These are phyloP conservation scores for Octonoba sinensis DNA, from an alignment of 2,888 invertebrate species.

Conservation along the genomic window DNA sequence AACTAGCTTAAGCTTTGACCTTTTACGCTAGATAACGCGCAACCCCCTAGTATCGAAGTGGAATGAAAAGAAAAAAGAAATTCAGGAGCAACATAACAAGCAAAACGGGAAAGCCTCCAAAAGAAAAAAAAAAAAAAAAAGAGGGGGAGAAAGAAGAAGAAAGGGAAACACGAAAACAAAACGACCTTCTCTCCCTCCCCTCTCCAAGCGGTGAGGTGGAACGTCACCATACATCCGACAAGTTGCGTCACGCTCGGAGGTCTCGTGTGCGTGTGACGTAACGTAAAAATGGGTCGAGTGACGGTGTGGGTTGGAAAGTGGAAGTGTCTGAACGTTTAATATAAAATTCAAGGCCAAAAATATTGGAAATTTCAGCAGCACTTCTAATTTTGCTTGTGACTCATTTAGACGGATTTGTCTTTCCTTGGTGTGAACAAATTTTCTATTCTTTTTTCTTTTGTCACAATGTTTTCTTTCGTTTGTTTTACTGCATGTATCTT, in stretches of 20 bases:
- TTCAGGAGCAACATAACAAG: neutral
- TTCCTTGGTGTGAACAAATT: too few relatives aligned
- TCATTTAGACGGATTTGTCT: too few relatives aligned
- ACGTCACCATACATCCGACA: too few relatives aligned
- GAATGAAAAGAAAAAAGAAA: slow-evolving; percentile 2
- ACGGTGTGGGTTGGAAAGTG: too few relatives aligned
- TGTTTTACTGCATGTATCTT: too few relatives aligned
- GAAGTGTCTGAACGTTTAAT: too few relatives aligned
- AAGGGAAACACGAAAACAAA: slow-evolving; percentile 33
- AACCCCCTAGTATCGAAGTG: slow-evolving; percentile 6
- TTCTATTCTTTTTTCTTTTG: too few relatives aligned
- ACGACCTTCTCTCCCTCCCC: slow-evolving; percentile 26
- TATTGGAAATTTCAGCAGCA: too few relatives aligned
- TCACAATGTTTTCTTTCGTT: too few relatives aligned
- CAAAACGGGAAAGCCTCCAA: slow-evolving; percentile 4
- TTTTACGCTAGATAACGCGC: slow-evolving; percentile 6
- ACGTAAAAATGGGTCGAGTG: slow-evolving; percentile 12
- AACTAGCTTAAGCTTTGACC: slow-evolving; percentile 46
- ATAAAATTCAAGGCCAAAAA: too few relatives aligned
- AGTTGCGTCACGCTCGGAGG: too few relatives aligned
- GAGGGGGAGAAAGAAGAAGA: slow-evolving; percentile 1
- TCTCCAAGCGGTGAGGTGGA: neutral
- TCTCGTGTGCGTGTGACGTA: slow-evolving; percentile 31
- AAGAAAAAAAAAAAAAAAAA: slow-evolving; percentile 4
- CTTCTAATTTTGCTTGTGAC: too few relatives aligned